phyloP scores from a whole-genome alignment of 2,888 invertebrate species.

The Labia minor region DNA sequence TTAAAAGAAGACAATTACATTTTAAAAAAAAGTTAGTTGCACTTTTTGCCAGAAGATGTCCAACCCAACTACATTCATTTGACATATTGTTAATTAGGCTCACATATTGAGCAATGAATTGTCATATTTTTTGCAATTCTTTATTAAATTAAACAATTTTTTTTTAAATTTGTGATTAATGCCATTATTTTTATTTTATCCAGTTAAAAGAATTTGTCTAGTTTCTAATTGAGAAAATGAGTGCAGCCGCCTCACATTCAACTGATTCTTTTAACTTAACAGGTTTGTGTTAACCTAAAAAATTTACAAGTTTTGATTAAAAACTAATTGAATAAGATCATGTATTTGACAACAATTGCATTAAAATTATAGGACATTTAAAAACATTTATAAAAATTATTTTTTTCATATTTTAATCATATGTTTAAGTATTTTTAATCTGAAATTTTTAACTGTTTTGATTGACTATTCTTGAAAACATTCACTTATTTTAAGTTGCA shows the following conservation, averaged over 20 bases:
- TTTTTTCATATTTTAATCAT: no score
- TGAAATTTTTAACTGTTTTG: no score
- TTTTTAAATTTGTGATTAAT: not conserved
- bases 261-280: constrained; percentile 27
- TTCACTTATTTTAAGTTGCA: no score
- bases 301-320: not conserved
- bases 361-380: no score
- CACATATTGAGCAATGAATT: not conserved
- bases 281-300: constrained; percentile 24
- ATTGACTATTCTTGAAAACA: no score
- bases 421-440: no score
- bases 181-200: not conserved
- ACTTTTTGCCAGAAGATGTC: not conserved
- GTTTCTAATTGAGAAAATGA: constrained; percentile 26
- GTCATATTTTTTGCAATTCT: not conserved
- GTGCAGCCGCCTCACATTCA: constrained; percentile 25
- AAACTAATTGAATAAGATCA: not conserved
- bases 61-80: not conserved
- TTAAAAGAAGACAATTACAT: no score
- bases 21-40: no score
- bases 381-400: no score
- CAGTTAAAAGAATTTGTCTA: constrained; percentile 24
- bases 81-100: not conserved
- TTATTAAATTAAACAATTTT: not conserved
- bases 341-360: not conserved